These are phyloP conservation scores for Cenopis cana DNA, from an alignment of 2,888 invertebrate species.

Conservation along the genomic window DNA sequence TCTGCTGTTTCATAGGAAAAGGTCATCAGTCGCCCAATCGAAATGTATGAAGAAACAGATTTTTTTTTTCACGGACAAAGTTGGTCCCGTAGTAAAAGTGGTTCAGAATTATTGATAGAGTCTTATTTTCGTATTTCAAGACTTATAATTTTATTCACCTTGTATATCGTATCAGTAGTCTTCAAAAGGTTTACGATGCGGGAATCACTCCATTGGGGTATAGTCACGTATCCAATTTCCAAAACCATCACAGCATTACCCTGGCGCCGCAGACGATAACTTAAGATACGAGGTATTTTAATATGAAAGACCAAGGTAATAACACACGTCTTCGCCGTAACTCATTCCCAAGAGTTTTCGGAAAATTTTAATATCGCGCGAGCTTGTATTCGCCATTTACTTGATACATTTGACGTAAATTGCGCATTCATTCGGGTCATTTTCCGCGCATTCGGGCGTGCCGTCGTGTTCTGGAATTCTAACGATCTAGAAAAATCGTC, in stretches of 20 bases:
- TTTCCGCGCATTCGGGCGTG: conserved; percentile 4
- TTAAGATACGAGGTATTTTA: conserved; percentile 19
- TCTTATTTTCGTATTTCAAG: too few species aligned
- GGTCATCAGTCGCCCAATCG: too few species aligned
- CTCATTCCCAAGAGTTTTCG: conserved; percentile 51
- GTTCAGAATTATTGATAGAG: too few species aligned
- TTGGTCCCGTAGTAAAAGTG: too few species aligned
- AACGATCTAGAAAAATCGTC: conserved; percentile 6
- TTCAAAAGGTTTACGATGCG: background rate
- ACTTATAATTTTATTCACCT: too few species aligned
- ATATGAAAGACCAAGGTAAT: conserved; percentile 10
- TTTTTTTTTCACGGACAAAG: too few species aligned
- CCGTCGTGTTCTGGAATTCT: conserved; percentile 13
- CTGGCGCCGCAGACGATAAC: background rate
- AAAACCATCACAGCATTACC: background rate
- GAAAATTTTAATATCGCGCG: conserved; percentile 61
- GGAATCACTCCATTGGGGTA: background rate
- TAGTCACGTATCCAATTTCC: background rate
- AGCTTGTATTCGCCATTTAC: conserved; percentile 62
- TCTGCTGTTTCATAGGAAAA: too few species aligned
- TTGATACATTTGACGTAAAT: conserved; percentile 72
- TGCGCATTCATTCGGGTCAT: conserved; percentile 51
- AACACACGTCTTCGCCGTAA: conserved; percentile 41
- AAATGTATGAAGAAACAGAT: too few species aligned
- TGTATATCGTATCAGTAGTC: background rate